Base-by-base conservation (phyloP, 2,888 invertebrate species). In the Cheilosia variabilis region DNA sequence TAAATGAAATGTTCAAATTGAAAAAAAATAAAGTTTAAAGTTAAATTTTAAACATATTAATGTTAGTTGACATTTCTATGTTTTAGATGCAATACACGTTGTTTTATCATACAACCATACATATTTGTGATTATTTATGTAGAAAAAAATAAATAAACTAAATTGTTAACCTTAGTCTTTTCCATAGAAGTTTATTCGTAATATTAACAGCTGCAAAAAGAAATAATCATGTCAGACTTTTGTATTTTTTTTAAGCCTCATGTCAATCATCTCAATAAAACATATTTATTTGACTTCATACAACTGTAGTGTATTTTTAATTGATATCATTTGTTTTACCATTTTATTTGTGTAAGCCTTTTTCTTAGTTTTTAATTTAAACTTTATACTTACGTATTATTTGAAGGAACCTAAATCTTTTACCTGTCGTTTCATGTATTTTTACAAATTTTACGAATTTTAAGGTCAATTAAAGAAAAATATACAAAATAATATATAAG, bases 221-320 rank as follows among this genome's bases (percentile, higher is more conserved):
- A 82, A 66, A 60, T 41, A 72, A 77, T 68, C 78, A 78, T 78
- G 66, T 68, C 78, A 83, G 72, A 83, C 72, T 83, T 83, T 83
- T 83, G 83, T 83, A 83, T 83, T 78, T 83, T 83, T 83, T 83
- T 78, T 83, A 83, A 83, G 78, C 83, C 78, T 83, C 83, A 83
- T 83, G 83, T 83, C 72, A 78, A 83, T 83, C 83, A 83, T 83
- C 83, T 83, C 83, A 83, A 83, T 83, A 83, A 83, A 83, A 83
- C 72, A 78, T 83, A 83, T 83, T 83, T 83, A 83, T 83, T 83
- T 83, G 78, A 83, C 78, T 78, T 83, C 83, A 83, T 73, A 68
- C 55, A 81, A 69, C 41, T 52, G 66, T 62, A 68, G 66, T 73
- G 60, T 57, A 52, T 50, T 68, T 57, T 78, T 57, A 66, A 68